phyloP scores from a whole-genome alignment of 1,140 invertebrate genomes.

The Tetramorium parvispinum region DNA sequence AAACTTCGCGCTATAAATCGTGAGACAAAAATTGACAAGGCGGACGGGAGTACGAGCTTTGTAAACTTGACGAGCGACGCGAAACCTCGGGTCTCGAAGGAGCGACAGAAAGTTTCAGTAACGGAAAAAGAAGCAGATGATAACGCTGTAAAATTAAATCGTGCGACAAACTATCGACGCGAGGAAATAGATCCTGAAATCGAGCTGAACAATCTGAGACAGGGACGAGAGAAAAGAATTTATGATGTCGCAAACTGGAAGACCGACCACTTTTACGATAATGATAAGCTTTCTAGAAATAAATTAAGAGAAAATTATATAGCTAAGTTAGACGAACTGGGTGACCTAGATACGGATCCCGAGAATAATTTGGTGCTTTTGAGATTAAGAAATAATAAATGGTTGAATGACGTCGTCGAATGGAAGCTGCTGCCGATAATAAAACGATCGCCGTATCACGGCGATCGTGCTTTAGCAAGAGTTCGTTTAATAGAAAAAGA shows the following conservation, averaged over 20 bases:
- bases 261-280: slow-evolving; percentile 1
- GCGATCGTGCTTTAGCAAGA: neutral
- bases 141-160: slow-evolving; percentile 57
- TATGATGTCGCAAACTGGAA: neutral
- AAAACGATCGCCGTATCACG: neutral
- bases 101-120: slow-evolving; percentile 13
- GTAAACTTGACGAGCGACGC: slow-evolving; percentile 43
- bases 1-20: slow-evolving; percentile 48
- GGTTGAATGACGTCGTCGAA: slow-evolving; percentile 27
- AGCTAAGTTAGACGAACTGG: slow-evolving; percentile 7
- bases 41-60: neutral
- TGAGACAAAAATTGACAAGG: slow-evolving; percentile 50
- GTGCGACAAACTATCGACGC: slow-evolving; percentile 30
- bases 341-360: slow-evolving; percentile 1
- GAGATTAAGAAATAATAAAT: slow-evolving; percentile 50
- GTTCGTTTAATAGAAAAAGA: slow-evolving; percentile 12
- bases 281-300: slow-evolving; percentile 15
- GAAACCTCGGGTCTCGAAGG: slow-evolving; percentile 23
- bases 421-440: slow-evolving; percentile 43
- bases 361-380: slow-evolving; percentile 34
- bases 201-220: slow-evolving; percentile 38
- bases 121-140: neutral
- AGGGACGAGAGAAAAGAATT: neutral
- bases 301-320: slow-evolving; percentile 29
- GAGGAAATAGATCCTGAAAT: slow-evolving; percentile 35